These are phyloP conservation scores for Temnothorax ravouxi DNA, from an alignment of 2,888 invertebrate genomes.

Conservation along the genomic window DNA sequence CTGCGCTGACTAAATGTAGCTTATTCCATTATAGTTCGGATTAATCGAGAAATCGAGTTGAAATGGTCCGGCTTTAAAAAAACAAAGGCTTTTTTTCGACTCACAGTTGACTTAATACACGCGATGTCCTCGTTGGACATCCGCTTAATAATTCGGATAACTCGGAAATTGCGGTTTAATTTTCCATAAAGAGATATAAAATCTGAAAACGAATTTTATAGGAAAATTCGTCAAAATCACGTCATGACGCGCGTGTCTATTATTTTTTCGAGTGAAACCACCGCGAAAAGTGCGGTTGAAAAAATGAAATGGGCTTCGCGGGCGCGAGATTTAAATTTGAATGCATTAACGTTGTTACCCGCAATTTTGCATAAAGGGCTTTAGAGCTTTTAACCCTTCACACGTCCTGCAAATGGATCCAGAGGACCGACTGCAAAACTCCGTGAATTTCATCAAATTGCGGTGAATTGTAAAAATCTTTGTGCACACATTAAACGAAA, in stretches of 20 bases:
- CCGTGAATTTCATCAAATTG: conserved; percentile 22
- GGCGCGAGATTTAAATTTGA: conserved; percentile 37
- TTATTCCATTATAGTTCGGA: background rate
- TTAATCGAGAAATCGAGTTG: background rate
- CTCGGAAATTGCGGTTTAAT: conserved; percentile 1
- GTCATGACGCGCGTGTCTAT: conserved; percentile 3
- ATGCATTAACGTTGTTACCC: conserved; percentile 31
- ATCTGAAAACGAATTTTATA: conserved; percentile 21
- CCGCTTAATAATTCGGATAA: background rate
- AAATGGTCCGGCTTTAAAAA: background rate
- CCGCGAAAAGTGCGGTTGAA: conserved; percentile 21
- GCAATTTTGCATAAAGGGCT: conserved; percentile 36
- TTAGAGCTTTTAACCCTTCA: conserved; percentile 33
- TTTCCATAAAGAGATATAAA: conserved; percentile 1
- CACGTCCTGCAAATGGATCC: conserved; percentile 19
- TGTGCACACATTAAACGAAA: conserved; percentile 8
- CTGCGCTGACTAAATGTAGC: background rate
- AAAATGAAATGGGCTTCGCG: conserved; percentile 33
- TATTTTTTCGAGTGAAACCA: background rate
- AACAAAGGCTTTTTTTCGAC: background rate
- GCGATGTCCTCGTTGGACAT: background rate
- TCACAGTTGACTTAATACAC: background rate
- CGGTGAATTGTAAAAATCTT: conserved; percentile 37
- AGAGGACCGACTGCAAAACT: background rate
- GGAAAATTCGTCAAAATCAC: conserved; percentile 9